Evolutionary conservation across 2,888 invertebrate genomes (phyloP).

Genomic region (Acronicta aceris): DNA sequence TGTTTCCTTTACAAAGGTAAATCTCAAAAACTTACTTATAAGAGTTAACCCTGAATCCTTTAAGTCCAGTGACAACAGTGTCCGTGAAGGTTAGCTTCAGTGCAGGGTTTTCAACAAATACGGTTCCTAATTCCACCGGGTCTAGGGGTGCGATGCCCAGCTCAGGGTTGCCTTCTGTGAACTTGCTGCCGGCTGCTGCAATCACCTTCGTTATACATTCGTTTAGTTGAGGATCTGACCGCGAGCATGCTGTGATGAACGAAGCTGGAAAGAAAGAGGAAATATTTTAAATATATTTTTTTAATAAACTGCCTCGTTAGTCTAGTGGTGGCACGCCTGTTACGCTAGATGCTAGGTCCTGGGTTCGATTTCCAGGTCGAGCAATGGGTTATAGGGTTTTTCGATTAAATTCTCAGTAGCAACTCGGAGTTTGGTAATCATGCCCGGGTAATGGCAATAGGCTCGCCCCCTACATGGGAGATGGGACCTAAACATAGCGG

Average conservation of each 20-base stretch:
- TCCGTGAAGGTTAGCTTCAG: conserved; percentile 82
- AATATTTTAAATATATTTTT: neutral
- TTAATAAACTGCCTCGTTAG: no score
- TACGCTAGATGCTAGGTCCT: no score
- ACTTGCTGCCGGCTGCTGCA: conserved; percentile 68
- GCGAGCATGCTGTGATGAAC: conserved; percentile 83
- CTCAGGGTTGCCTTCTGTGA: conserved; percentile 83
- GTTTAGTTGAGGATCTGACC: conserved; percentile 79
- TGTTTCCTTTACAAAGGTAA: no score
- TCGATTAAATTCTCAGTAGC: no score
- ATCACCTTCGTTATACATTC: conserved; percentile 78
- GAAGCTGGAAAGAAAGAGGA: conserved; percentile 76
- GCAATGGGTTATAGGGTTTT: no score
- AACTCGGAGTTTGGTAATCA: no score
- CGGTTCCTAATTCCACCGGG: conserved; percentile 82
- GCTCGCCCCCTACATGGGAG: no score
- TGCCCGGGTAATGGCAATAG: no score
- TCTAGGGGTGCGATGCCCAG: conserved; percentile 84
- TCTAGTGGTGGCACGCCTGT: no score
- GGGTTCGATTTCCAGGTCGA: no score
- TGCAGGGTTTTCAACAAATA: conserved; percentile 81
- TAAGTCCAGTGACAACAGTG: conserved; percentile 82
- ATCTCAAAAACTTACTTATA: conserved; percentile 69
- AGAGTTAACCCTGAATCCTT: conserved; percentile 75
- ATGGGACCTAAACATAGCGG: no score